These are phyloP conservation scores for Cyanistes caeruleus DNA, from an alignment of 2,113 vertebrate species.

Conservation along the genomic window DNA sequence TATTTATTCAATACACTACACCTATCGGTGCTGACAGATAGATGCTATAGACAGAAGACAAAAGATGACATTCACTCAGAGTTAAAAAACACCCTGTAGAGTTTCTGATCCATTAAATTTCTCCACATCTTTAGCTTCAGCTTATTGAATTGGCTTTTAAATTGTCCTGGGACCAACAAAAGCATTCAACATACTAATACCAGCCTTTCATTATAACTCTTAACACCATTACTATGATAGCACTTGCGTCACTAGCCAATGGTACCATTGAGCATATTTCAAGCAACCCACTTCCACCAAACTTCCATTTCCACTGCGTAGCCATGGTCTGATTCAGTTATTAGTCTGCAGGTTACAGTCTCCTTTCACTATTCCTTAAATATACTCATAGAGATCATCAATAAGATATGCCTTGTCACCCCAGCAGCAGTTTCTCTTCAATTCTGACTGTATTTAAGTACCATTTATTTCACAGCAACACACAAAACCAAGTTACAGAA, in stretches of 20 bases:
- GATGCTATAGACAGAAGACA: not conserved
- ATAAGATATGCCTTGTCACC: not conserved
- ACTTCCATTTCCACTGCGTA: not conserved
- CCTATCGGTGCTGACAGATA: not conserved
- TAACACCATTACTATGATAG: not conserved
- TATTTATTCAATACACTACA: not conserved
- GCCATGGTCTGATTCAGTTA: not conserved
- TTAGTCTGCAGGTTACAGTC: not conserved
- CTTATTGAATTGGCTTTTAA: slow-evolving; percentile 28
- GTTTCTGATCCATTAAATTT: not conserved
- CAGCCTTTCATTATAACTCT: not conserved
- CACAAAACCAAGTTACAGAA: not conserved
- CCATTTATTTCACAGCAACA: not conserved
- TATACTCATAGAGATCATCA: not conserved
- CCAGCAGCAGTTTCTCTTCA: not conserved
- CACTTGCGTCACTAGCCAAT: not conserved
- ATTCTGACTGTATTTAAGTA: not conserved
- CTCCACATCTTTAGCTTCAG: slow-evolving; percentile 28
- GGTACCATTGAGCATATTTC: not conserved
- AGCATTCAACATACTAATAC: not conserved
- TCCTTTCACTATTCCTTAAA: not conserved
- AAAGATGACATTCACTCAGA: not conserved
- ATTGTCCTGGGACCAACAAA: slow-evolving; percentile 15
- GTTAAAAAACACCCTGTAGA: not conserved
- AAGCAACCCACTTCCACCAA: not conserved